These are phyloP conservation scores for Glyphotaelius pellucidus DNA, from an alignment of 2,888 invertebrate genomes.

Conservation along the genomic window DNA sequence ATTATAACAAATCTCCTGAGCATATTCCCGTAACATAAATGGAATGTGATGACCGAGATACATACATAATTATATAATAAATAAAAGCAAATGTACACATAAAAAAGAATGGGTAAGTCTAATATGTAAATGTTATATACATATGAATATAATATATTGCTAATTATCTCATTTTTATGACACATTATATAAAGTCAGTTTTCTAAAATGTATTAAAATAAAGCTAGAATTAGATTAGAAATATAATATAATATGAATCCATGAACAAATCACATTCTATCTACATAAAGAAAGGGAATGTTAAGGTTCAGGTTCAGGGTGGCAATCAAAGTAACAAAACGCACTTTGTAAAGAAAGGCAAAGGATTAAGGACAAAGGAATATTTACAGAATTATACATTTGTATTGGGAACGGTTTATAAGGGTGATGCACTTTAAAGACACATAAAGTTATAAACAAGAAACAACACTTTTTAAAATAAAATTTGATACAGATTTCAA, in stretches of 20 bases:
- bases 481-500: conserved; percentile 49
- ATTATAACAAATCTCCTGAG: neutral
- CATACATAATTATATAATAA: conserved; percentile 34
- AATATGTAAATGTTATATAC: conserved; percentile 66
- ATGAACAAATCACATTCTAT: conserved; percentile 47
- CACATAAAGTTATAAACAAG: conserved; percentile 43
- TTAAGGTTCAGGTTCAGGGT: neutral
- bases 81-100: conserved; percentile 57
- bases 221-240: conserved; percentile 56
- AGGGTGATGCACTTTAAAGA: conserved; percentile 19
- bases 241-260: conserved; percentile 47
- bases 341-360: conserved; percentile 32
- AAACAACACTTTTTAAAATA: conserved; percentile 42
- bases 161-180: conserved; percentile 58
- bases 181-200: conserved; percentile 59
- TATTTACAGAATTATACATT: conserved; percentile 15
- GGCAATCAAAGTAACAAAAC: conserved; percentile 12
- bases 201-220: conserved; percentile 58
- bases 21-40: neutral
- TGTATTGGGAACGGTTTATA: neutral
- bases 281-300: conserved; percentile 45
- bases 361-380: conserved; percentile 39
- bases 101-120: conserved; percentile 66
- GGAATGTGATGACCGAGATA: neutral
- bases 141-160: conserved; percentile 62